Conservation (phyloP, 2,888 invertebrate genomes). For the Conistra vaccinii region DNA sequence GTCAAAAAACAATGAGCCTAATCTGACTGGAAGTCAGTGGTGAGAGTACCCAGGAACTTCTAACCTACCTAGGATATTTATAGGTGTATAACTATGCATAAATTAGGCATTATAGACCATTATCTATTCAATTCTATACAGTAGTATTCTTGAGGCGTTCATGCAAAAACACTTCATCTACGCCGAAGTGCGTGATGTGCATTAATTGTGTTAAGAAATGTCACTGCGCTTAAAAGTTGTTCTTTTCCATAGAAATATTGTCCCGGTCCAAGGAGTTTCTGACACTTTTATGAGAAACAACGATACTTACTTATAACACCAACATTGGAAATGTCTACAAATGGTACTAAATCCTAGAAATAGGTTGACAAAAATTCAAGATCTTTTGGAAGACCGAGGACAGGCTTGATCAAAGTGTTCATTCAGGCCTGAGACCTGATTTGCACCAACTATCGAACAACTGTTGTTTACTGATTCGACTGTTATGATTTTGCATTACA, state of each 20-base stretch:
- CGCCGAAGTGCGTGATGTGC: constrained; percentile 52
- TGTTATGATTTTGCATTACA: not conserved
- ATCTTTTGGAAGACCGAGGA: not conserved
- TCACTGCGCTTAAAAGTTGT: constrained; percentile 7
- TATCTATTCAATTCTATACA: constrained; percentile 44
- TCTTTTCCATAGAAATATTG: not conserved
- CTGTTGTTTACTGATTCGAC: not conserved
- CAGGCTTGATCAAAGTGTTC: not conserved
- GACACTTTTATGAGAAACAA: not conserved
- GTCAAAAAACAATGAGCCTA: not conserved
- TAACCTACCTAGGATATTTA: constrained; percentile 21
- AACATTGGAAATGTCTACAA: not conserved
- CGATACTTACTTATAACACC: not conserved
- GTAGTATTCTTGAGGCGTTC: constrained; percentile 47
- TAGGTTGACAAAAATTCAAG: not conserved
- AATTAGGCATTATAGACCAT: constrained; percentile 24
- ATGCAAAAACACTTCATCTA: constrained; percentile 57
- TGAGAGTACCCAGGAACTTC: constrained; percentile 1
- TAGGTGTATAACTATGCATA: constrained; percentile 17
- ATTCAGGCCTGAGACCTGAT: too few species aligned
- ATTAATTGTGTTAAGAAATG: constrained; percentile 43
- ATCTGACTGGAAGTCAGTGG: not conserved
- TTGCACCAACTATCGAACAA: not conserved
- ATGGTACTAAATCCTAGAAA: not conserved
- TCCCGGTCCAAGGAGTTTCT: not conserved